Conservation (phyloP, 1,140 invertebrate species). For the Temnothorax longispinosus region DNA sequence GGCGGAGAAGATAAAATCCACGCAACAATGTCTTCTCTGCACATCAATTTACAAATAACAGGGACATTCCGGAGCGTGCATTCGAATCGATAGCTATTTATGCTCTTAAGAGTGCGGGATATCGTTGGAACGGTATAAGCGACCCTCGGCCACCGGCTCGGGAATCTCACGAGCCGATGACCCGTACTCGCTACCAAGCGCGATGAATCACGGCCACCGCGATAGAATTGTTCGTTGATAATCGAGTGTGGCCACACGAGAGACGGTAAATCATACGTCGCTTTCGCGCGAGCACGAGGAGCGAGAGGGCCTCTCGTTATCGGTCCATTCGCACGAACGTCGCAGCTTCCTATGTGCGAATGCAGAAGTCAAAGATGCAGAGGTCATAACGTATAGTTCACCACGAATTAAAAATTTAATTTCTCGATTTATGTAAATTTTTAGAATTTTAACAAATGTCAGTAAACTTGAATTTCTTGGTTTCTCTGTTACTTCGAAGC, state of each 20-base stretch:
- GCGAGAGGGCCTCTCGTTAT: conserved; percentile 17
- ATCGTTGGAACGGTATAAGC: conserved; percentile 62
- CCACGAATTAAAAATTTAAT: not conserved
- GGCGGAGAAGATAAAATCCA: not conserved
- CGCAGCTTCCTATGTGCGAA: not conserved
- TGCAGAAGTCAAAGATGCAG: conserved; percentile 8
- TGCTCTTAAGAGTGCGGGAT: conserved; percentile 10
- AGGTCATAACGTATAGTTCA: not conserved
- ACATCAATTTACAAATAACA: conserved; percentile 10
- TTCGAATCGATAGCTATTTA: conserved; percentile 47
- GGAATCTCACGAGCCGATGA: conserved; percentile 67
- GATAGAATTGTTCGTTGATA: conserved; percentile 58
- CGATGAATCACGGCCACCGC: conserved; percentile 62
- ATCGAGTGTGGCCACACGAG: conserved; percentile 29
- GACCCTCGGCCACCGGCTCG: conserved; percentile 36
- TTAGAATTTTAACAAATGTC: not conserved
- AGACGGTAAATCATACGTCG: conserved; percentile 36
- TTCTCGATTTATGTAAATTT: not conserved
- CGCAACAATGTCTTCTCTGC: not conserved
- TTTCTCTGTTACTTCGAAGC: not conserved
- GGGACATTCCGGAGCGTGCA: not conserved
- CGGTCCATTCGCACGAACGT: conserved; percentile 46
- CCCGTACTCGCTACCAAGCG: conserved; percentile 36
- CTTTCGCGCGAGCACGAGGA: conserved; percentile 1
- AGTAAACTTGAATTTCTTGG: not conserved